A percentile compares a stretch with the other conserved stretches of the same genome.
Evolutionary conservation across 2,888 invertebrate species (phyloP).

Genomic region (Thymelicus sylvestris): DNA sequence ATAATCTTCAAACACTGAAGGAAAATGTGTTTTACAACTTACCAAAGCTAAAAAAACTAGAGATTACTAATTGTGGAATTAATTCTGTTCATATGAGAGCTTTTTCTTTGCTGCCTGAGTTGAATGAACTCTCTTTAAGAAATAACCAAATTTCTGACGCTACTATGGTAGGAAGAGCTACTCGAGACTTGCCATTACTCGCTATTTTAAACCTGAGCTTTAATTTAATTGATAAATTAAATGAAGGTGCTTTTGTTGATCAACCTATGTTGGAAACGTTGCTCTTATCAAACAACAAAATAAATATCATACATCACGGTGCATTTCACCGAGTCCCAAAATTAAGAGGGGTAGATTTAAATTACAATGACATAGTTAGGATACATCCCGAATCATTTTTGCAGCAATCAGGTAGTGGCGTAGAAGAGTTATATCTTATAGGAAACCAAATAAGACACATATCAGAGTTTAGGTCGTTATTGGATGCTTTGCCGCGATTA

Average conservation of each 20-base stretch:
- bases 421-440: conserved; percentile 91
- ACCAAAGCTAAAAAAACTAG: conserved; percentile 88
- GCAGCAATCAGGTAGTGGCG: conserved; percentile 88
- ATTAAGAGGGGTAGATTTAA: conserved; percentile 89
- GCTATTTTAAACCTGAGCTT: conserved; percentile 88
- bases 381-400: conserved; percentile 93
- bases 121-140: conserved; percentile 88
- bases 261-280: conserved; percentile 88
- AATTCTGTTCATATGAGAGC: conserved; percentile 92
- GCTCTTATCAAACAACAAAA: conserved; percentile 88
- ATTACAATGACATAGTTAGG: conserved; percentile 89
- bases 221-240: conserved; percentile 89
- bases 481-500: conserved; percentile 91
- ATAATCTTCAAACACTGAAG: conserved; percentile 87
- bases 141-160: conserved; percentile 91
- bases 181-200: conserved; percentile 90
- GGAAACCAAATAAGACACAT: conserved; percentile 91
- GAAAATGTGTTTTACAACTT: conserved; percentile 89
- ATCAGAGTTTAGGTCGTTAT: conserved; percentile 88
- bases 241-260: conserved; percentile 92
- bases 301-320: conserved; percentile 90
- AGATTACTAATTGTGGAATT: conserved; percentile 91
- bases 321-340: conserved; percentile 92
- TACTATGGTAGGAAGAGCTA: conserved; percentile 91
- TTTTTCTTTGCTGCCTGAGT: conserved; percentile 88